A percentile compares a stretch with the other conserved stretches of the same genome.
phyloP scores from a whole-genome alignment of 2,888 invertebrate genomes.

The Ophioninae sp. region DNA sequence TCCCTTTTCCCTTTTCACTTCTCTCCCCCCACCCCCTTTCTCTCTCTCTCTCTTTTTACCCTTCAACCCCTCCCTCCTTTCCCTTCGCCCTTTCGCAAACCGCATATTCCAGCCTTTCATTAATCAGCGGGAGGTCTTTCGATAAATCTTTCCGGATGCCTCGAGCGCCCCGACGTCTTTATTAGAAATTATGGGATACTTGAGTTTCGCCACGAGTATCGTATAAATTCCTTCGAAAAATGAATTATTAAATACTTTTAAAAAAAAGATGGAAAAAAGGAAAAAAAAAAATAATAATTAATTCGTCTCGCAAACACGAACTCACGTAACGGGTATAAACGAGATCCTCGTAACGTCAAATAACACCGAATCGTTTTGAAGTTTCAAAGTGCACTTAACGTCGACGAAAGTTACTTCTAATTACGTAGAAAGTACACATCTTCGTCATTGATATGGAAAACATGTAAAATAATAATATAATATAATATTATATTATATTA shows the following conservation, averaged over 20 bases:
- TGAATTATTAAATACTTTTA: constrained; percentile 2
- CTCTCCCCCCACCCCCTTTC: constrained; percentile 39
- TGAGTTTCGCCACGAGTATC: constrained; percentile 55
- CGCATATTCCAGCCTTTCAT: constrained; percentile 65
- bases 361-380: constrained; percentile 24
- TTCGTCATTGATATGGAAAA: no score
- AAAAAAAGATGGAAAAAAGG: neutral
- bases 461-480: no score
- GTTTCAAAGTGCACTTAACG: constrained; percentile 5
- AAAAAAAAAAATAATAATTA: neutral
- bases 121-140: constrained; percentile 66
- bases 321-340: neutral
- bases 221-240: constrained; percentile 25
- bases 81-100: constrained; percentile 55
- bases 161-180: constrained; percentile 59
- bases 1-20: constrained; percentile 43
- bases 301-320: neutral
- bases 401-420: no score
- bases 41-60: constrained; percentile 15
- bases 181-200: constrained; percentile 66
- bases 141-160: constrained; percentile 64
- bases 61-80: constrained; percentile 42
- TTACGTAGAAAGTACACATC: no score
- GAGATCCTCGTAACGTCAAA: constrained; percentile 19
- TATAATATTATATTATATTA: no score